Percentiles rank a stretch among this genome's conserved stretches.
Evolutionary conservation across 2,888 invertebrate genomes (phyloP).

Genomic region (Ochlodes sylvanus): DNA sequence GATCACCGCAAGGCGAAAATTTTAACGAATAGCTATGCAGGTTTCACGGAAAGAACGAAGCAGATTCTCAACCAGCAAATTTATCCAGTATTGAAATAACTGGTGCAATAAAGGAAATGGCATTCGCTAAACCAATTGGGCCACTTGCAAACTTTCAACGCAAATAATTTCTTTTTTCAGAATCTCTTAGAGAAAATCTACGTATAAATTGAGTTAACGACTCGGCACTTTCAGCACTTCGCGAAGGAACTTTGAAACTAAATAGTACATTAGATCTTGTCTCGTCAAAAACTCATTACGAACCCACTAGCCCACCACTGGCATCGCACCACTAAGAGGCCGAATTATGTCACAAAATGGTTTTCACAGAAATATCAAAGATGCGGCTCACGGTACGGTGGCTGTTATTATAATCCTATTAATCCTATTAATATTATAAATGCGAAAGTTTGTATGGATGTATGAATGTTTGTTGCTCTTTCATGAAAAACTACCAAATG

Average conservation of each 20-base stretch:
- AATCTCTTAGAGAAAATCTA: conserved; percentile 12
- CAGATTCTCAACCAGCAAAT: not conserved
- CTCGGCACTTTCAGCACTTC: not conserved
- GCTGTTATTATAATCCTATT: too few relatives aligned
- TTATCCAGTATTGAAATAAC: conserved; percentile 13
- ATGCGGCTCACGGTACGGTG: too few relatives aligned
- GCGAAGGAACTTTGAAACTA: not conserved
- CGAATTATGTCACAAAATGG: not conserved
- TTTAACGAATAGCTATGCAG: too few relatives aligned
- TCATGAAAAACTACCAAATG: too few relatives aligned
- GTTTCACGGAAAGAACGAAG: not conserved
- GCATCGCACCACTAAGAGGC: not conserved
- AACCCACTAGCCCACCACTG: not conserved
- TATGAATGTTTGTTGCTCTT: too few relatives aligned
- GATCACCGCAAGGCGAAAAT: too few relatives aligned
- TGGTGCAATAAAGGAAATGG: conserved; percentile 21
- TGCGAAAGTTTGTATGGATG: too few relatives aligned
- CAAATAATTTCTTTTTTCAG: conserved; percentile 24
- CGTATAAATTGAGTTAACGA: conserved; percentile 18
- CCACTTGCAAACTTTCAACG: conserved; percentile 19
- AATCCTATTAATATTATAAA: too few relatives aligned
- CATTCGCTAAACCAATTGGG: conserved; percentile 27
- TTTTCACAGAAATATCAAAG: not conserved
- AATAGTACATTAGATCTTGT: conserved; percentile 2
- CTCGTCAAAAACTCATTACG: conserved; percentile 5